A percentile compares a stretch with the other conserved stretches of the same genome.
These are phyloP conservation scores for Ennomos fuscantarius DNA, from an alignment of 2,888 invertebrate species.

Conservation along the genomic window DNA sequence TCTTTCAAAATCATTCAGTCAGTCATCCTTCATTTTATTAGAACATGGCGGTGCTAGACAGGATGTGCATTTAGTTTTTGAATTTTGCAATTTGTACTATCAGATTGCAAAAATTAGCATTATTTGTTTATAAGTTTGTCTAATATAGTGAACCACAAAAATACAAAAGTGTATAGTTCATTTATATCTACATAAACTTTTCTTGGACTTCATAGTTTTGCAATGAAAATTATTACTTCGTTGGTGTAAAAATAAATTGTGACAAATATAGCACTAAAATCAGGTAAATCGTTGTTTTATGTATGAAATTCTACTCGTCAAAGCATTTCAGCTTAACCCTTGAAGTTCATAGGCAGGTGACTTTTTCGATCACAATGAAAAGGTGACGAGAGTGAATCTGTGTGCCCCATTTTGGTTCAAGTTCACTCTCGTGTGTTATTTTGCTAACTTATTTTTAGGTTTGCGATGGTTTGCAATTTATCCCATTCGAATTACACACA, in stretches of 20 bases:
- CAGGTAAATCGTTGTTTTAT: slow-evolving; percentile 75
- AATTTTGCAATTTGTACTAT: slow-evolving; percentile 67
- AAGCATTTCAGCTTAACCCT: slow-evolving; percentile 18
- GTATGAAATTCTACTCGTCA: slow-evolving; percentile 36
- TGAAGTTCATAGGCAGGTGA: slow-evolving; percentile 33
- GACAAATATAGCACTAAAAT: slow-evolving; percentile 76
- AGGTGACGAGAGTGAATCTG: slow-evolving; percentile 49
- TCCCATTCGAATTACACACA: slow-evolving; percentile 31
- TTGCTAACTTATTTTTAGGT: slow-evolving; percentile 48
- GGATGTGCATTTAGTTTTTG: slow-evolving; percentile 79
- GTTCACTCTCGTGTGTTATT: slow-evolving; percentile 68
- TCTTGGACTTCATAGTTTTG: slow-evolving; percentile 63
- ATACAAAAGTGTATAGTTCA: slow-evolving; percentile 48
- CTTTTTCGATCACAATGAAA: slow-evolving; percentile 46
- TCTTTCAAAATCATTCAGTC: slow-evolving; percentile 41
- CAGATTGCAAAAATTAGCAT: slow-evolving; percentile 58
- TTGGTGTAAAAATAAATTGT: slow-evolving; percentile 84
- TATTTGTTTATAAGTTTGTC: slow-evolving; percentile 47
- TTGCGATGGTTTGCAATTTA: slow-evolving; percentile 21
- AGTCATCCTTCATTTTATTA: slow-evolving; percentile 60
- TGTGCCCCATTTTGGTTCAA: slow-evolving; percentile 74
- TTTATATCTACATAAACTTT: slow-evolving; percentile 42
- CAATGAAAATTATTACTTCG: slow-evolving; percentile 82
- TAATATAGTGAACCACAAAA: slow-evolving; percentile 46
- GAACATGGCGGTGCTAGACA: slow-evolving; percentile 83